Conservation (phyloP, 2,888 invertebrate genomes). For the Caenorhabditis japonica region DNA sequence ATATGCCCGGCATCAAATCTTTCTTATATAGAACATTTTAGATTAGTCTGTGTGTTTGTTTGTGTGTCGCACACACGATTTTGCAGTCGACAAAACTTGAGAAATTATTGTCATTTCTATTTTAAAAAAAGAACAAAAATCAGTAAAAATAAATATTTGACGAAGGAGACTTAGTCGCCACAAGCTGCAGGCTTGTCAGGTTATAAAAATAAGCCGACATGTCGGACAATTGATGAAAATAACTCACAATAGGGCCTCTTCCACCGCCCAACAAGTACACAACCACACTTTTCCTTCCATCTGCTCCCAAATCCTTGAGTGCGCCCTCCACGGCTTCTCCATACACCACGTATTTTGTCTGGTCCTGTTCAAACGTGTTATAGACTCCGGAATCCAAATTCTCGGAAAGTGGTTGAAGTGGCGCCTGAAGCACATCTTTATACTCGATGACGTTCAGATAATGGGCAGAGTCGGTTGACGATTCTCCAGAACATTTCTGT, state of each 20-base stretch:
- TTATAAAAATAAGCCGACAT: too few species aligned
- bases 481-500: neutral
- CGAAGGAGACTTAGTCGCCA: too few species aligned
- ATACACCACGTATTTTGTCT: constrained; percentile 85
- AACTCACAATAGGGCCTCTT: constrained; percentile 88
- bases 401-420: constrained; percentile 91
- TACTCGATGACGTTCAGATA: constrained; percentile 49
- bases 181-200: too few species aligned
- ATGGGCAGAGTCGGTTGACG: constrained; percentile 31
- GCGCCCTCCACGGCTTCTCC: constrained; percentile 58
- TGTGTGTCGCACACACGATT: too few species aligned
- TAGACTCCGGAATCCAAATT: constrained; percentile 96
- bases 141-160: too few species aligned
- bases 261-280: constrained; percentile 95
- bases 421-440: constrained; percentile 80
- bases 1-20: too few species aligned
- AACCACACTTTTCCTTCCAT: constrained; percentile 76
- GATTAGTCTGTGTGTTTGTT: too few species aligned
- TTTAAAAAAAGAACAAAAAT: too few species aligned
- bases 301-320: constrained; percentile 55
- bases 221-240: too few species aligned
- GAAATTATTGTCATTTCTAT: too few species aligned
- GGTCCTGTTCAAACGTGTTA: constrained; percentile 97
- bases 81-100: too few species aligned
- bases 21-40: too few species aligned